phyloP scores from a whole-genome alignment of 2,888 invertebrate species.

The Catocala sponsa region DNA sequence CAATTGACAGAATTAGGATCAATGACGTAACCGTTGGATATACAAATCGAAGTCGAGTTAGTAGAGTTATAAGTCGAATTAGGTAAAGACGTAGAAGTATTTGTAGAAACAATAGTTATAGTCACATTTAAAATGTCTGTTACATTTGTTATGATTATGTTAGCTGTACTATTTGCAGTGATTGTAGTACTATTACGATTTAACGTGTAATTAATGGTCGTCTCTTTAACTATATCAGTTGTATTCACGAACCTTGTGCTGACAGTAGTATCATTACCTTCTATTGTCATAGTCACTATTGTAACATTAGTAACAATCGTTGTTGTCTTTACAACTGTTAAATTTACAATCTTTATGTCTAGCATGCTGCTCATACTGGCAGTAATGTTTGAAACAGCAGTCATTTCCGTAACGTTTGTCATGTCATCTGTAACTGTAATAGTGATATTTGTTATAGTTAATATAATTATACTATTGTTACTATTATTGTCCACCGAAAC shows the following conservation, averaged over 20 bases:
- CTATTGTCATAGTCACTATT: constrained; percentile 27
- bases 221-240: constrained; percentile 47
- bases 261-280: constrained; percentile 32
- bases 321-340: constrained; percentile 28
- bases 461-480: constrained; percentile 32
- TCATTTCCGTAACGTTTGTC: constrained; percentile 38
- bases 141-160: constrained; percentile 12
- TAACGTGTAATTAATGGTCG: constrained; percentile 20
- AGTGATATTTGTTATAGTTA: constrained; percentile 32
- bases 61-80: background rate
- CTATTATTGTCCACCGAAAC: constrained; percentile 20
- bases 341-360: constrained; percentile 24
- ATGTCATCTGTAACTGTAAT: constrained; percentile 31
- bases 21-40: constrained; percentile 22
- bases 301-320: constrained; percentile 35
- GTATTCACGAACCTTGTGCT: constrained; percentile 29
- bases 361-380: constrained; percentile 31
- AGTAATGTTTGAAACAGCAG: constrained; percentile 32
- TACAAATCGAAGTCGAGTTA: constrained; percentile 22
- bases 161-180: constrained; percentile 25
- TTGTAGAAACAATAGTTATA: constrained; percentile 22
- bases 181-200: constrained; percentile 12
- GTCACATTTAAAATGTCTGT: constrained; percentile 29
- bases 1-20: constrained; percentile 28
- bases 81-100: constrained; percentile 22